Evolutionary conservation across 2,113 vertebrate species (phyloP).

Genomic region (Clarias magur): DNA sequence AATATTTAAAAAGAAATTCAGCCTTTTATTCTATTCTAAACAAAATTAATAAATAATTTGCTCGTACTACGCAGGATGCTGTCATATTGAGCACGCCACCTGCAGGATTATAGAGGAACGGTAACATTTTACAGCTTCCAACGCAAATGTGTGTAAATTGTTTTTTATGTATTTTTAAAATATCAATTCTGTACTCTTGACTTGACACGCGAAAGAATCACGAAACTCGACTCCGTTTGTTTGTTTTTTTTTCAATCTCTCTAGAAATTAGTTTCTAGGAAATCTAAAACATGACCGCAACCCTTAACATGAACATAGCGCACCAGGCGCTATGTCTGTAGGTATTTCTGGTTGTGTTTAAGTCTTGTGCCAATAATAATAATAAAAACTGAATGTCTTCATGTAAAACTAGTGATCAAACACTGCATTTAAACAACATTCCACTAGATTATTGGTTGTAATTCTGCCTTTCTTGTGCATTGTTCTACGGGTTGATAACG

Average conservation of each 20-base stretch:
- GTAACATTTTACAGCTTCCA: too few species aligned
- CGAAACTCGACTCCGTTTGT: too few species aligned
- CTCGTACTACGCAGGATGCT: too few species aligned
- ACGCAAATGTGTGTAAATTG: too few species aligned
- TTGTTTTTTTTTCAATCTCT: too few species aligned
- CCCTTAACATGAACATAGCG: background rate
- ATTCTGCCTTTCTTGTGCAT: background rate
- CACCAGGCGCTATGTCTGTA: background rate
- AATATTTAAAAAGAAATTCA: background rate
- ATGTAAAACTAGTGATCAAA: background rate
- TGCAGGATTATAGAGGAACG: too few species aligned
- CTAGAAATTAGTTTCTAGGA: too few species aligned
- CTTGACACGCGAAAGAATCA: too few species aligned
- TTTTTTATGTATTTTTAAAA: too few species aligned
- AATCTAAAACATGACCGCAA: background rate
- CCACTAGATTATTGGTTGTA: background rate
- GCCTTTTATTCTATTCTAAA: background rate
- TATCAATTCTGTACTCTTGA: too few species aligned
- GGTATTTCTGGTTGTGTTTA: background rate
- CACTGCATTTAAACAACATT: background rate
- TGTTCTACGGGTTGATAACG: background rate
- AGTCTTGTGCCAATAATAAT: background rate
- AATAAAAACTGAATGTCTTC: background rate
- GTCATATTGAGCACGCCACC: too few species aligned
- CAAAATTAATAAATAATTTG: too few species aligned